Evolutionary conservation across 92 coral and sea anemone genomes (phyloP).

Genomic region (Chrysogorgia sp.): DNA sequence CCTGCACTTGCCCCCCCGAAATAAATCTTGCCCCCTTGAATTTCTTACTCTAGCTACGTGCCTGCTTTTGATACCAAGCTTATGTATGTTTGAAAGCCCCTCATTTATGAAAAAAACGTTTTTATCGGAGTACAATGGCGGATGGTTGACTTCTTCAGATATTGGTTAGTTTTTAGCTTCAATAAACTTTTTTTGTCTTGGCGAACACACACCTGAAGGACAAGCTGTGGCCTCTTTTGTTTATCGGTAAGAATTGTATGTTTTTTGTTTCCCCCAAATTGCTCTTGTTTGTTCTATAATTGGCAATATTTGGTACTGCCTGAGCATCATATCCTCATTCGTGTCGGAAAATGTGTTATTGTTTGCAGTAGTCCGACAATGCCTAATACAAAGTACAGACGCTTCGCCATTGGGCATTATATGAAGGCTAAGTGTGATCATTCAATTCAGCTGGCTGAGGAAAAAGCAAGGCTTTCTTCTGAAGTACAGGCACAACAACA

Average conservation of each 20-base stretch:
- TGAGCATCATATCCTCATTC: constrained; percentile 7
- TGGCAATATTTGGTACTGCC: not conserved
- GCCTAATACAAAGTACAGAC: constrained; percentile 23
- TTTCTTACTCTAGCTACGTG: too few species aligned
- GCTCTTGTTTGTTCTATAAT: constrained; percentile 4
- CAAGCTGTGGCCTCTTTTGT: constrained; percentile 15
- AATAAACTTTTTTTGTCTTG: constrained; percentile 39
- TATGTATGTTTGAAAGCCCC: too few species aligned
- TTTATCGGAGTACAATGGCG: too few species aligned
- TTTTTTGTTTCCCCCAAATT: constrained; percentile 34
- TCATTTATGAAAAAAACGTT: too few species aligned
- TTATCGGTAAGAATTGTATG: constrained; percentile 55
- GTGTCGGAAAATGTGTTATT: constrained; percentile 13
- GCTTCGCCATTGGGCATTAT: constrained; percentile 44
- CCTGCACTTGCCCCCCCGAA: too few species aligned
- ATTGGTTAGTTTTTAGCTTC: constrained; percentile 44
- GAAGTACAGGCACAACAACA: constrained; percentile 41
- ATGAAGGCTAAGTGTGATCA: constrained; percentile 39
- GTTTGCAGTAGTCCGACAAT: not conserved
- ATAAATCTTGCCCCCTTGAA: too few species aligned
- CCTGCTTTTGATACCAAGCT: too few species aligned
- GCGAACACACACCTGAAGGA: constrained; percentile 27
- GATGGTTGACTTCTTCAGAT: not conserved
- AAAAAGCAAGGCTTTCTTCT: constrained; percentile 15
- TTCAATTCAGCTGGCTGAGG: constrained; percentile 23